A percentile compares a stretch with the other conserved stretches of the same genome.
Conservation (phyloP, 1,140 invertebrate species). For the Nilaparvata lugens region DNA sequence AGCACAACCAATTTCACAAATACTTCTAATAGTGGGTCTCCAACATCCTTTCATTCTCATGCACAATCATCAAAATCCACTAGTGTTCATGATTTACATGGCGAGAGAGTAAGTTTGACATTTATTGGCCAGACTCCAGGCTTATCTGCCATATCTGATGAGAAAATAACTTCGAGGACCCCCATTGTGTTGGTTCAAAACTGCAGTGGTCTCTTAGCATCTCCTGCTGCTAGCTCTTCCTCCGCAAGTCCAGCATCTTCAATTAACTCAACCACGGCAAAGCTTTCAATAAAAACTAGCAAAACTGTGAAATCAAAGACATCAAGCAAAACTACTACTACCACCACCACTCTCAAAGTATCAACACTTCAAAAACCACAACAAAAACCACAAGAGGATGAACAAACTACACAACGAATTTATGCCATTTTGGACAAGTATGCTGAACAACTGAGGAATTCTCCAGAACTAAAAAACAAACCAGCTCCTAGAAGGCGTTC, state of each 20-base stretch:
- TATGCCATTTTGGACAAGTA: conserved; percentile 72
- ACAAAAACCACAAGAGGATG: conserved; percentile 70
- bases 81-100: conserved; percentile 20
- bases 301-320: conserved; percentile 38
- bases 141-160: conserved; percentile 13
- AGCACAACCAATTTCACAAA: conserved; percentile 9
- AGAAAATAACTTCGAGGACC: conserved; percentile 41
- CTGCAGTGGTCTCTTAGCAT: conserved; percentile 39
- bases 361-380: conserved; percentile 55
- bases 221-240: conserved; percentile 46
- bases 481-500: conserved; percentile 62
- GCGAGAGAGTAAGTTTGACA: conserved; percentile 22
- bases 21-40: conserved; percentile 8
- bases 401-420: conserved; percentile 69
- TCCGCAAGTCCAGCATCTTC: conserved; percentile 42
- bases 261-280: conserved; percentile 23
- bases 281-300: conserved; percentile 29
- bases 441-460: conserved; percentile 67
- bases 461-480: conserved; percentile 69
- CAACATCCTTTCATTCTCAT: conserved; percentile 11
- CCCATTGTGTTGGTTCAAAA: conserved; percentile 49
- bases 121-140: conserved; percentile 18
- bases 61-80: conserved; percentile 12
- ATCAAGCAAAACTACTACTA: conserved; percentile 40
- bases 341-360: conserved; percentile 47